Conservation (phyloP, 1,140 invertebrate genomes). For the Cydia pomonella region DNA sequence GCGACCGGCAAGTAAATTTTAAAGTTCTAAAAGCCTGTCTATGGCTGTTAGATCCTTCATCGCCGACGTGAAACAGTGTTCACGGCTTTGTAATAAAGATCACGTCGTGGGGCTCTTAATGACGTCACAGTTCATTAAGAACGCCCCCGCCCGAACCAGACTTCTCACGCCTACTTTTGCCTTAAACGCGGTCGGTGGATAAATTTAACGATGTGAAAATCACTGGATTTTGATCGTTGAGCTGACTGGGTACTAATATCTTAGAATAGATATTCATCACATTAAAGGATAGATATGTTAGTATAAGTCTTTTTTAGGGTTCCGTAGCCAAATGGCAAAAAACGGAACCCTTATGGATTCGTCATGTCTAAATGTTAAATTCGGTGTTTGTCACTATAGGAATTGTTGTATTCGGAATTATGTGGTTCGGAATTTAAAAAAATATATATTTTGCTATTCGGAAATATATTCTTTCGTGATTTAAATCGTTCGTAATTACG, state of each 20-base stretch:
- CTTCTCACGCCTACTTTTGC: constrained; percentile 55
- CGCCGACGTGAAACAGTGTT: constrained; percentile 2
- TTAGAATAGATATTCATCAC: background rate
- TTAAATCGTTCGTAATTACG: no score
- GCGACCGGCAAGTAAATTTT: background rate
- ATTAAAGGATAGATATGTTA: background rate
- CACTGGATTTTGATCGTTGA: constrained; percentile 42
- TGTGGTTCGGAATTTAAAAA: no score
- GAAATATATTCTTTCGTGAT: no score
- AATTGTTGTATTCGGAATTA: no score
- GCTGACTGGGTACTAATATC: background rate
- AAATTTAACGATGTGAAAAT: constrained; percentile 59
- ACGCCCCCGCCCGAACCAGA: constrained; percentile 54
- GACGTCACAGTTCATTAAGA: constrained; percentile 61
- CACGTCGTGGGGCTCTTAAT: constrained; percentile 37
- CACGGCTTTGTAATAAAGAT: constrained; percentile 47
- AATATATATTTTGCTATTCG: no score
- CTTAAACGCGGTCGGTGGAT: constrained; percentile 45
- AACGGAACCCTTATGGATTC: no score
- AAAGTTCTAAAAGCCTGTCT: constrained; percentile 21
- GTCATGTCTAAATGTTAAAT: no score
- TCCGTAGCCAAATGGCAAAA: no score
- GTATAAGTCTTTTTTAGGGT: background rate
- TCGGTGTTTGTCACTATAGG: no score
- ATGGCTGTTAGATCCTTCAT: background rate